Evolutionary conservation across 2,888 invertebrate species (phyloP).

Genomic region (Tillus elongatus): DNA sequence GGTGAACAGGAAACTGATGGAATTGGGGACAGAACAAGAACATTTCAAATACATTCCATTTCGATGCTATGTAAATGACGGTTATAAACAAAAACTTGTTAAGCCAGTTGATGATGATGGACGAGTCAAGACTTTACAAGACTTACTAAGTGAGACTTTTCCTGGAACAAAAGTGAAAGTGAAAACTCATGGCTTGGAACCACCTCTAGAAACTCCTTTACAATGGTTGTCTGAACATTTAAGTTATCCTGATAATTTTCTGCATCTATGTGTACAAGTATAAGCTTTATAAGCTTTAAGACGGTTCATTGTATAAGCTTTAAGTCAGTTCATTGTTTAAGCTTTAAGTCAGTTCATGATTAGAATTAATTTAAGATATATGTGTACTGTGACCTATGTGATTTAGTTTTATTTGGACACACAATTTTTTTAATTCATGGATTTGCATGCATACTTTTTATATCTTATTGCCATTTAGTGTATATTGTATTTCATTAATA

Average conservation of each 20-base stretch:
- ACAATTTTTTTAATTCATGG: too few species aligned
- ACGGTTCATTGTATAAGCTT: too few species aligned
- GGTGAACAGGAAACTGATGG: slow-evolving; percentile 92
- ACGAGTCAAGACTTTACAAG: slow-evolving; percentile 58
- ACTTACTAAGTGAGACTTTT: slow-evolving; percentile 61
- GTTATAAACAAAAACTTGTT: slow-evolving; percentile 65
- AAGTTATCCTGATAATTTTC: slow-evolving; percentile 96
- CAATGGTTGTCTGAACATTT: slow-evolving; percentile 97
- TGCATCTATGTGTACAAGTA: slow-evolving; percentile 86
- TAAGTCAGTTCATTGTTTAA: too few species aligned
- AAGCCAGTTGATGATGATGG: slow-evolving; percentile 69
- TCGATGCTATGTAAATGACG: slow-evolving; percentile 66
- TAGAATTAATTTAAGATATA: too few species aligned
- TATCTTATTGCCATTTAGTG: too few species aligned
- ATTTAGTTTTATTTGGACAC: too few species aligned
- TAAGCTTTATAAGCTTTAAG: too few species aligned
- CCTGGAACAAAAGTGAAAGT: slow-evolving; percentile 68
- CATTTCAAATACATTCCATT: slow-evolving; percentile 85
- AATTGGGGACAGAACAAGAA: slow-evolving; percentile 67
- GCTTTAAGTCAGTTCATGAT: too few species aligned
- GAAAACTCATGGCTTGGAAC: slow-evolving; percentile 81
- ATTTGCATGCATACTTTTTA: too few species aligned
- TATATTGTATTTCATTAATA: too few species aligned
- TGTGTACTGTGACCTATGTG: too few species aligned
- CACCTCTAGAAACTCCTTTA: slow-evolving; percentile 80